Percentiles rank a stretch among this genome's conserved stretches.
These are phyloP conservation scores for Chloroclystis v-ata DNA, from an alignment of 2,888 invertebrate species.

Conservation along the genomic window DNA sequence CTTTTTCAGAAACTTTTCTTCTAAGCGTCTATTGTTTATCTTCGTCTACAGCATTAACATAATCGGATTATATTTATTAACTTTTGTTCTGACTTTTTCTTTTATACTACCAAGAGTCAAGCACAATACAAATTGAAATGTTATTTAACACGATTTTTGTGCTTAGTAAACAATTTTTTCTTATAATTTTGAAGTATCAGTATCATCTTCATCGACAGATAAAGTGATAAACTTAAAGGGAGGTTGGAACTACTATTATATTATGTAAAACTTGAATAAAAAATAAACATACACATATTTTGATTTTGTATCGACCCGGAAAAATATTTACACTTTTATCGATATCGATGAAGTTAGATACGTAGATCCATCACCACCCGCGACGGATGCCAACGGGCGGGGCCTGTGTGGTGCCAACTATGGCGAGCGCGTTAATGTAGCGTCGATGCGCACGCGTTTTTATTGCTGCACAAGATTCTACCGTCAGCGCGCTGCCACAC, in stretches of 20 bases:
- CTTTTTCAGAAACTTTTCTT: slow-evolving; percentile 14
- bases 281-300: too few species aligned
- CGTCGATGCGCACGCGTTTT: slow-evolving; percentile 57
- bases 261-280: too few species aligned
- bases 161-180: too few species aligned
- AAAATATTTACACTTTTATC: too few species aligned
- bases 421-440: slow-evolving; percentile 75
- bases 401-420: slow-evolving; percentile 69
- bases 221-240: too few species aligned
- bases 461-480: slow-evolving; percentile 54
- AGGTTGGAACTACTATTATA: too few species aligned
- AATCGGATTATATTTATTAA: not conserved
- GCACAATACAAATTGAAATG: too few species aligned
- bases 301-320: too few species aligned
- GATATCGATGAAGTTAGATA: slow-evolving; percentile 37
- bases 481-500: slow-evolving; percentile 61
- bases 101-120: too few species aligned
- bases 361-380: slow-evolving; percentile 54
- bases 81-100: not conserved
- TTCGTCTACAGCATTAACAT: not conserved
- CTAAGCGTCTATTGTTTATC: not conserved
- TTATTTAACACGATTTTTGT: too few species aligned
- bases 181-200: too few species aligned
- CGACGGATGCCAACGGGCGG: slow-evolving; percentile 61
- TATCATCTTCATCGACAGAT: too few species aligned